phyloP scores from a whole-genome alignment of 2,888 invertebrate genomes.

The Deilephila elpenor region DNA sequence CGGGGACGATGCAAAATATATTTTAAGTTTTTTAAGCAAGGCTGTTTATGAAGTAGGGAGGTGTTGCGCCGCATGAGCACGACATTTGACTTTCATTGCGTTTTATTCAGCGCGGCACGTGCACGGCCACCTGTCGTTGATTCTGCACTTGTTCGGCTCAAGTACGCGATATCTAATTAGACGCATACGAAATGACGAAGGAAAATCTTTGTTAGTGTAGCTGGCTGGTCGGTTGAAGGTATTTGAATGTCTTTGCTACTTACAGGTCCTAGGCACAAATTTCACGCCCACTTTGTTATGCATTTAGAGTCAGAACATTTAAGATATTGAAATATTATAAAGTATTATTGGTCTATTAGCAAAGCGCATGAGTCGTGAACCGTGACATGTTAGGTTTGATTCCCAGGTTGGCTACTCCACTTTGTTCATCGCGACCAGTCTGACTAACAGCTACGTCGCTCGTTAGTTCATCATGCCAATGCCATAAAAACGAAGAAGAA shows the following conservation, averaged over 20 bases:
- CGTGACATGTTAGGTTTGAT: no score
- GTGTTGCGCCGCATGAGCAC: constrained; percentile 50
- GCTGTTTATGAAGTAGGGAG: constrained; percentile 49
- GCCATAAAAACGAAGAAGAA: no score
- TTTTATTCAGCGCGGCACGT: constrained; percentile 80
- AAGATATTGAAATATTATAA: no score
- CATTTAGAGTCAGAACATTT: no score
- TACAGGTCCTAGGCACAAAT: no score
- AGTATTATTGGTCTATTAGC: no score
- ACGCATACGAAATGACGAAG: constrained; percentile 45
- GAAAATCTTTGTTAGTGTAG: constrained; percentile 10
- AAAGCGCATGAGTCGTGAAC: no score
- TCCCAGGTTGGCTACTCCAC: no score
- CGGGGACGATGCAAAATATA: constrained; percentile 49
- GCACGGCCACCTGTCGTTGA: constrained; percentile 81
- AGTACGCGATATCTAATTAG: constrained; percentile 43
- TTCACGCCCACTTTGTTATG: no score
- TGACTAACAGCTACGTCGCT: no score
- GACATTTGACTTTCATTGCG: constrained; percentile 83
- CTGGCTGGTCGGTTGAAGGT: neutral
- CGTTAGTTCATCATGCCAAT: no score
- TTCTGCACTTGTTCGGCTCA: constrained; percentile 67
- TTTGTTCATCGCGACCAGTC: no score
- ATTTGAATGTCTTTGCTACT: neutral
- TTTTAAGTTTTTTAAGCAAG: constrained; percentile 54